A percentile compares a stretch with the other conserved stretches of the same genome.
phyloP scores from a whole-genome alignment of 2,888 invertebrate genomes.

The Cosmia trapezina region DNA sequence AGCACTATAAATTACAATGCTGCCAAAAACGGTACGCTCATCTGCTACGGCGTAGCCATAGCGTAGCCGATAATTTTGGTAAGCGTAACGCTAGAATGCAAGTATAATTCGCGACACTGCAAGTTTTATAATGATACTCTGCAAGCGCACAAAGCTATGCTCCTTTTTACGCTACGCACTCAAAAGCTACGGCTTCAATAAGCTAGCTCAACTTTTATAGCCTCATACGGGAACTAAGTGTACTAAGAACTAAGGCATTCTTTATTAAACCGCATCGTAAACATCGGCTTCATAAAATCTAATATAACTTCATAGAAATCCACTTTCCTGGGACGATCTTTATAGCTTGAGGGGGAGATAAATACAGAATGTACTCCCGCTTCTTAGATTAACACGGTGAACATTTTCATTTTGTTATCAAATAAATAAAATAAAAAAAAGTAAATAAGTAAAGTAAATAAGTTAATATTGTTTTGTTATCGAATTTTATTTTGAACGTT shows the following conservation, averaged over 20 bases:
- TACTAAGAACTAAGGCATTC: slow-evolving; percentile 36
- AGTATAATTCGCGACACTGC: neutral
- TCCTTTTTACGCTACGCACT: slow-evolving; percentile 4
- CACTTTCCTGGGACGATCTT: slow-evolving; percentile 52
- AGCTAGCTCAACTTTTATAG: slow-evolving; percentile 31
- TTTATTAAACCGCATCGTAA: slow-evolving; percentile 53
- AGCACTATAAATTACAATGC: neutral
- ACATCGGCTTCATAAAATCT: slow-evolving; percentile 57
- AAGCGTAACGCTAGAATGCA: neutral
- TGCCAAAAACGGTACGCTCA: neutral
- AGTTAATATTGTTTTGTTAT: no score
- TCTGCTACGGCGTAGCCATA: slow-evolving; percentile 13
- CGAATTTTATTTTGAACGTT: slow-evolving; percentile 11
- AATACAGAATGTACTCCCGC: slow-evolving; percentile 42
- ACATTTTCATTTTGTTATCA: slow-evolving; percentile 49
- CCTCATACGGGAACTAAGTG: slow-evolving; percentile 26
- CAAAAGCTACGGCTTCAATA: slow-evolving; percentile 33
- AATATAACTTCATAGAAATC: slow-evolving; percentile 57
- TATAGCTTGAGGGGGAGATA: slow-evolving; percentile 39
- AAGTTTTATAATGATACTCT: neutral
- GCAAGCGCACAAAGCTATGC: neutral
- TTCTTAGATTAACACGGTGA: slow-evolving; percentile 36
- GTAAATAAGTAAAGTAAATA: no score
- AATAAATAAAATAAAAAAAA: no score
- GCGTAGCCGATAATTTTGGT: neutral